phyloP scores from a whole-genome alignment of 2,888 invertebrate species.

The Aleiodes testaceus region DNA sequence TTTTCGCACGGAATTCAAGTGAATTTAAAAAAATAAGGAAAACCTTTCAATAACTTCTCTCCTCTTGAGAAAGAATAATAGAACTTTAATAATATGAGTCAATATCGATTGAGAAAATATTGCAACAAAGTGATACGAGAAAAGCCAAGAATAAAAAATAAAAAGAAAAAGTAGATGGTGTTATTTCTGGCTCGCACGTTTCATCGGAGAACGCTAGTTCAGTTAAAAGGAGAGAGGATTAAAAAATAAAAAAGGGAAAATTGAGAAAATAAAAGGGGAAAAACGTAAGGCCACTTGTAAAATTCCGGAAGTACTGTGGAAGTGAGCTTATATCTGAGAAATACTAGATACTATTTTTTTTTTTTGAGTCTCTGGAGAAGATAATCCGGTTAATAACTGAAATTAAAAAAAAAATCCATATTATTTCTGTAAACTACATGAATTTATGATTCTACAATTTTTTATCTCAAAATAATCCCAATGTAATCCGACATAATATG shows the following conservation, averaged over 20 bases:
- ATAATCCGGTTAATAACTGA: neutral
- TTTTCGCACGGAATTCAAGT: neutral
- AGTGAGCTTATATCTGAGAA: constrained; percentile 44
- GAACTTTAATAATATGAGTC: constrained; percentile 43
- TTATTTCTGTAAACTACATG: too few relatives aligned
- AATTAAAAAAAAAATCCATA: too few relatives aligned
- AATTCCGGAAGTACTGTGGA: constrained; percentile 56
- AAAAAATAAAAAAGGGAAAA: neutral
- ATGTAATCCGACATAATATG: too few relatives aligned
- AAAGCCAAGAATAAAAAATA: constrained; percentile 21
- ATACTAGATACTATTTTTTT: constrained; percentile 45
- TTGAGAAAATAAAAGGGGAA: constrained; percentile 40
- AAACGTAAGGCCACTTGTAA: constrained; percentile 42
- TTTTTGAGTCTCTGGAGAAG: neutral
- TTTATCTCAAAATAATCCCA: too few relatives aligned
- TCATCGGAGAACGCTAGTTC: constrained; percentile 25
- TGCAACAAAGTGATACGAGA: constrained; percentile 10
- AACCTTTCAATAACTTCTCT: neutral
- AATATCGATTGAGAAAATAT: constrained; percentile 27
- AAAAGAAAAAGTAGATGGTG: constrained; percentile 59
- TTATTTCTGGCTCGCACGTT: constrained; percentile 58
- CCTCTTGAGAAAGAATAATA: constrained; percentile 40
- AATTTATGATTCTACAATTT: too few relatives aligned
- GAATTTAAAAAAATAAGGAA: neutral
- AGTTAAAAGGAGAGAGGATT: constrained; percentile 30